These are phyloP conservation scores for Tonatia bakeri DNA, from an alignment of 2,113 vertebrate species.

Conservation along the genomic window DNA sequence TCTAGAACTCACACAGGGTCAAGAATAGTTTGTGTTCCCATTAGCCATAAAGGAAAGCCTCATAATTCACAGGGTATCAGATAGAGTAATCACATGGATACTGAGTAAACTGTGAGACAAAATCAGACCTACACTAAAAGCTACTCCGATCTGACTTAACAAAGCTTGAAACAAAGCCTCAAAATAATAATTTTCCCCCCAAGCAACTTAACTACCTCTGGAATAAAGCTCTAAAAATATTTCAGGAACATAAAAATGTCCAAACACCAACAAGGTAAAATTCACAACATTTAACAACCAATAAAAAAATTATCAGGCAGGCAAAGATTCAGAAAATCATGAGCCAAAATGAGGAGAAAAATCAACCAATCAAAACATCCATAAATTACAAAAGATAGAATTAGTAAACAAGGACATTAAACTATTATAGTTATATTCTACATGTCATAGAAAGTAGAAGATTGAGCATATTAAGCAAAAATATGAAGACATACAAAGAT, in stretches of 20 bases:
- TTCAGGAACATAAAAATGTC: not conserved
- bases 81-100: not conserved
- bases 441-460: not conserved
- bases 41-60: not conserved
- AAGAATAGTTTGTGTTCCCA: not conserved
- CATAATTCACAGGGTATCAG: not conserved
- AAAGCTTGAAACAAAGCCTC: not conserved
- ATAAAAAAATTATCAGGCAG: not conserved
- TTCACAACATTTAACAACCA: not conserved
- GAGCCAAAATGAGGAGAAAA: not conserved
- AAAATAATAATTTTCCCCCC: not conserved
- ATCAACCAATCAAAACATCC: not conserved
- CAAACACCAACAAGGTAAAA: not conserved
- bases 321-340: not conserved
- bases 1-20: not conserved
- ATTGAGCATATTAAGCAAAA: not conserved
- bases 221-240: not conserved
- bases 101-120: not conserved
- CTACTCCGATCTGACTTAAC: not conserved
- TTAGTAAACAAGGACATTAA: not conserved
- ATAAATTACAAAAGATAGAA: not conserved
- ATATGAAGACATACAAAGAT: not conserved
- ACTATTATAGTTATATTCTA: not conserved
- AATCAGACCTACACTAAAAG: not conserved
- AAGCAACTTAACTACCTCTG: not conserved